These are phyloP conservation scores for Aphodius sticticus DNA, from an alignment of 2,888 invertebrate genomes.

Conservation along the genomic window DNA sequence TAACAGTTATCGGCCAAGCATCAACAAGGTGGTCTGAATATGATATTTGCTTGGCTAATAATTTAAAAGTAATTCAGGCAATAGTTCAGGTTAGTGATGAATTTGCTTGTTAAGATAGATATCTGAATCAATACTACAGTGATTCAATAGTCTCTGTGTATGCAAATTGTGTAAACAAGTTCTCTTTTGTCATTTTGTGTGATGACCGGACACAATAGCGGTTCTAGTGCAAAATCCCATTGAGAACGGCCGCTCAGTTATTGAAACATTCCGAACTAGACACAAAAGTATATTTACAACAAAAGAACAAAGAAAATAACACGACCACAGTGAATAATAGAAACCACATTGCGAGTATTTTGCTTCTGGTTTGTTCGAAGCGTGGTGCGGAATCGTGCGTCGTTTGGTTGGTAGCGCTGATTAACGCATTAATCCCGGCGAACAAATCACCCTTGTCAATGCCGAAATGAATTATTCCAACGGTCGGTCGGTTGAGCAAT, in stretches of 20 bases:
- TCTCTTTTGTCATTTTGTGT: too few relatives aligned
- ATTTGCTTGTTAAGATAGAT: too few relatives aligned
- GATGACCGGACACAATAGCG: too few relatives aligned
- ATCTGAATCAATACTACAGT: too few relatives aligned
- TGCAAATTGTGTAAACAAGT: too few relatives aligned
- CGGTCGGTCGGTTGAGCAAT: not conserved
- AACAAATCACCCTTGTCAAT: constrained; percentile 4
- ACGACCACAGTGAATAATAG: not conserved
- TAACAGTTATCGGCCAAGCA: too few relatives aligned
- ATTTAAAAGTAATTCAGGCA: too few relatives aligned
- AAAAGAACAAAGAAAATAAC: not conserved
- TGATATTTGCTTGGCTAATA: too few relatives aligned
- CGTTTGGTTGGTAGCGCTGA: not conserved
- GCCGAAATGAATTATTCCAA: not conserved
- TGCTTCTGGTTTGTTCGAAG: not conserved
- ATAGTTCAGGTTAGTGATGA: too few relatives aligned
- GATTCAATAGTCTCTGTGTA: too few relatives aligned
- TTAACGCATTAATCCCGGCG: not conserved
- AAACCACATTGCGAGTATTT: not conserved
- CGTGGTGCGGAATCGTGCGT: not conserved
- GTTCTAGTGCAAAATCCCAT: not conserved
- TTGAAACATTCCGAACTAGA: not conserved
- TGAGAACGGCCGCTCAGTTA: not conserved
- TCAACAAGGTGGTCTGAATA: too few relatives aligned
- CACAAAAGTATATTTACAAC: not conserved